phyloP scores from a whole-genome alignment of 2,888 invertebrate genomes.

The Mechanitis messenoides region DNA sequence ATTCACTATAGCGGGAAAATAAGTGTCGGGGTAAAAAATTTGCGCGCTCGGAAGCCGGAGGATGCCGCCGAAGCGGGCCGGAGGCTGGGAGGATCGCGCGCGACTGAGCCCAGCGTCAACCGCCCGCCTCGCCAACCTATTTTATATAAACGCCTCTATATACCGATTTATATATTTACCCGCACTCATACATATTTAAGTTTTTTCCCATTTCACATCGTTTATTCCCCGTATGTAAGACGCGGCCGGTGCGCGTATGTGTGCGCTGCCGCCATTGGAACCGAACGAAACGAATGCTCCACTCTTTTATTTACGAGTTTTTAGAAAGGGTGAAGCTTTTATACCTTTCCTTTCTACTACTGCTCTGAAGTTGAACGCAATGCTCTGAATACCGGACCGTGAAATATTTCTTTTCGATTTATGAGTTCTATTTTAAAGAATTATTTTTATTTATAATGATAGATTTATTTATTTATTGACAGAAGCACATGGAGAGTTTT shows the following conservation, averaged over 20 bases:
- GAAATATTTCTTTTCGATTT: slow-evolving; percentile 71
- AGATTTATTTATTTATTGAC: slow-evolving; percentile 48
- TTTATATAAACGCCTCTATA: slow-evolving; percentile 70
- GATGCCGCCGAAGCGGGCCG: slow-evolving; percentile 29
- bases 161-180: slow-evolving; percentile 77
- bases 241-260: slow-evolving; percentile 52
- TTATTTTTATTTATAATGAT: slow-evolving; percentile 53
- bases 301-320: slow-evolving; percentile 72
- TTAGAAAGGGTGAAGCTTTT: slow-evolving; percentile 75
- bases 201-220: slow-evolving; percentile 76
- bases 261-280: slow-evolving; percentile 54
- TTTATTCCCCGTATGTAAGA: slow-evolving; percentile 70
- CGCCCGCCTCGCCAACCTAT: slow-evolving; percentile 60
- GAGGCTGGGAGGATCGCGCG: slow-evolving; percentile 50
- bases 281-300: slow-evolving; percentile 49
- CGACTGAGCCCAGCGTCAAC: slow-evolving; percentile 58
- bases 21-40: slow-evolving; percentile 18
- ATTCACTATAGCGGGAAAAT: slow-evolving; percentile 15
- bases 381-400: slow-evolving; percentile 58
- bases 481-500: not conserved
- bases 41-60: slow-evolving; percentile 28
- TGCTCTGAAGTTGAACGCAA: slow-evolving; percentile 63
- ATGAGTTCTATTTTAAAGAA: slow-evolving; percentile 60
- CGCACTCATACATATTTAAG: slow-evolving; percentile 77
- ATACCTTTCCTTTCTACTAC: slow-evolving; percentile 72